Evolutionary conservation across 2,797 vertebrate genomes (phyloP).

Genomic region (Arrhamphus sclerolepis): DNA sequence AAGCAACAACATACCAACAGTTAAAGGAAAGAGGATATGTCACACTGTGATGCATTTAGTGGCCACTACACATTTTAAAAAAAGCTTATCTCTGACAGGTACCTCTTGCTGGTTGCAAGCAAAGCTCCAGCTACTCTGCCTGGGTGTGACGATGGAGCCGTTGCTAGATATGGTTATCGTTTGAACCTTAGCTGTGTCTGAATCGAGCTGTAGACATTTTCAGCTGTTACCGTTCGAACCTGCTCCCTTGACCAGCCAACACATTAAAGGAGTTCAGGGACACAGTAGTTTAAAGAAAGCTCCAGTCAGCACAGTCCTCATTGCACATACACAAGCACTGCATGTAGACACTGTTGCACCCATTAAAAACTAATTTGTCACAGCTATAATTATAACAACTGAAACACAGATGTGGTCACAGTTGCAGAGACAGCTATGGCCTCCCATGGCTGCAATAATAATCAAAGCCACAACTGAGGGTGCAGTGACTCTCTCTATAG

Average conservation of each 20-base stretch:
- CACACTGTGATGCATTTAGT: neutral
- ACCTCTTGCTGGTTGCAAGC: neutral
- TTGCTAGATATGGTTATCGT: neutral
- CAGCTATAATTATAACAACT: slow-evolving; percentile 11
- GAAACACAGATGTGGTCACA: neutral
- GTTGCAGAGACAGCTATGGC: neutral
- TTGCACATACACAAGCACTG: neutral
- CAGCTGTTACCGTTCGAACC: neutral
- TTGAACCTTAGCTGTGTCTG: neutral
- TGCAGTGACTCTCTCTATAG: neutral
- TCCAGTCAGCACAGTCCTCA: no score
- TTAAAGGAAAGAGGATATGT: neutral
- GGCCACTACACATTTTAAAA: neutral
- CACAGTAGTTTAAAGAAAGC: neutral
- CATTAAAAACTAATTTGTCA: slow-evolving; percentile 10
- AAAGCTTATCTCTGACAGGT: neutral
- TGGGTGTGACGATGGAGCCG: slow-evolving; percentile 2
- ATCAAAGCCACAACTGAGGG: slow-evolving; percentile 2
- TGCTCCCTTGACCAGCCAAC: neutral
- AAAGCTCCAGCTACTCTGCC: neutral
- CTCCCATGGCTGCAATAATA: slow-evolving; percentile 1
- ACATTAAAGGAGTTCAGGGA: neutral
- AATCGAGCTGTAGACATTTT: neutral
- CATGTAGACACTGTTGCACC: neutral
- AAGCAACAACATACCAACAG: neutral